Percentiles rank a stretch among this genome's conserved stretches.
Evolutionary conservation across 2,797 vertebrate species (phyloP).

Genomic region (Lepus oiostolus): DNA sequence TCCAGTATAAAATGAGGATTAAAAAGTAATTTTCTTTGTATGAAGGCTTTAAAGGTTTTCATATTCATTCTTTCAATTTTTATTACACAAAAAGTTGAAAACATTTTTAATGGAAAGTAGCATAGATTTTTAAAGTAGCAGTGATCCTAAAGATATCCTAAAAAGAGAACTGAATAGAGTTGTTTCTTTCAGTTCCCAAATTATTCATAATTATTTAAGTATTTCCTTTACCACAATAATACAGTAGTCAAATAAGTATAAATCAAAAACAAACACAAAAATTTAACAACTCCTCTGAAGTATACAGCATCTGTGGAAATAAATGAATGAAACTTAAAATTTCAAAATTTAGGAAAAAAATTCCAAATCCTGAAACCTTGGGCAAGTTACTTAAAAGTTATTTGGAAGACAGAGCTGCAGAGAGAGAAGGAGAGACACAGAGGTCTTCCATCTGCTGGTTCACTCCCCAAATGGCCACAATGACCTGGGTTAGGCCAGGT

Average conservation of each 20-base stretch:
- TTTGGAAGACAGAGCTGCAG: too few species aligned
- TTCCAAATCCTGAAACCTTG: constrained; percentile 1
- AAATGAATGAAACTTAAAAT: constrained; percentile 43
- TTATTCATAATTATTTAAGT: constrained; percentile 40
- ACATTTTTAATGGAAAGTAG: constrained; percentile 12
- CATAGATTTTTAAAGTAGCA: not conserved
- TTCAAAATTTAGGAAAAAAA: constrained; percentile 59
- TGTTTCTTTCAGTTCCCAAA: constrained; percentile 4
- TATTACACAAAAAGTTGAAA: not conserved
- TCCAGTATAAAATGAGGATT: not conserved
- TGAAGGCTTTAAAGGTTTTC: not conserved
- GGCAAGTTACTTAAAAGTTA: too few species aligned
- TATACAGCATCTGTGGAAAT: not conserved
- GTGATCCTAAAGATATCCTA: constrained; percentile 12
- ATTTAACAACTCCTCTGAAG: not conserved
- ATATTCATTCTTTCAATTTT: constrained; percentile 10
- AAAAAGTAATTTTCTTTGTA: constrained; percentile 34
- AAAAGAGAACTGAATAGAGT: constrained; percentile 8
- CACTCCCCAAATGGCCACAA: too few species aligned
- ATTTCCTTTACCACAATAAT: constrained; percentile 30
- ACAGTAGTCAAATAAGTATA: constrained; percentile 37
- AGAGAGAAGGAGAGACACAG: too few species aligned
- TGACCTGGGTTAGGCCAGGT: too few species aligned
- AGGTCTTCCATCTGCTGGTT: too few species aligned
- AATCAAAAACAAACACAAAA: constrained; percentile 30